Conservation (phyloP, 2,797 vertebrate genomes). For the Limnodromus scolopaceus region DNA sequence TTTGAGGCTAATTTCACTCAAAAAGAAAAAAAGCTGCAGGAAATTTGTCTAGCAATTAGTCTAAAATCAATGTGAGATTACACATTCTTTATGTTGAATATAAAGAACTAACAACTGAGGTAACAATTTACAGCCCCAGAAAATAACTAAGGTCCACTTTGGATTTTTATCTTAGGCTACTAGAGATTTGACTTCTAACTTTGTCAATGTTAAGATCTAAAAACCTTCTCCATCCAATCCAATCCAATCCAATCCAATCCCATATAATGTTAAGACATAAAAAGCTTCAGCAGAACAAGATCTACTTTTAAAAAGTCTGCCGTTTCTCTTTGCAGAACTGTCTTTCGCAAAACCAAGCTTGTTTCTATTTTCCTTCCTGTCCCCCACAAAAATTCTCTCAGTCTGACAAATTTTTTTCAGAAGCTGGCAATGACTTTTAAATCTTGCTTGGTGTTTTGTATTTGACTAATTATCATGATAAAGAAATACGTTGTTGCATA, state of each 20-base stretch:
- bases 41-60: neutral
- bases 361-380: neutral
- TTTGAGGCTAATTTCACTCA: neutral
- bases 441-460: neutral
- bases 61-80: neutral
- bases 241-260: neutral
- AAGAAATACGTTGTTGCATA: neutral
- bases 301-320: neutral
- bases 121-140: neutral
- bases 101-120: neutral
- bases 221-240: neutral
- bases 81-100: neutral
- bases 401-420: slow-evolving; percentile 10
- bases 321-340: neutral
- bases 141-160: neutral
- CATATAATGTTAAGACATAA: neutral
- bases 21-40: neutral
- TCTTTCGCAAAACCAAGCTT: neutral
- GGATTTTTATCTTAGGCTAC: neutral
- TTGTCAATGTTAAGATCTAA: neutral
- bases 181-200: neutral
- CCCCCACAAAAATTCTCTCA: neutral
- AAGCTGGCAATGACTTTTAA: neutral
- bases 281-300: neutral
- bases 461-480: neutral